These are phyloP conservation scores for Anoncus sp. DNA, from an alignment of 2,888 invertebrate genomes.

Conservation along the genomic window DNA sequence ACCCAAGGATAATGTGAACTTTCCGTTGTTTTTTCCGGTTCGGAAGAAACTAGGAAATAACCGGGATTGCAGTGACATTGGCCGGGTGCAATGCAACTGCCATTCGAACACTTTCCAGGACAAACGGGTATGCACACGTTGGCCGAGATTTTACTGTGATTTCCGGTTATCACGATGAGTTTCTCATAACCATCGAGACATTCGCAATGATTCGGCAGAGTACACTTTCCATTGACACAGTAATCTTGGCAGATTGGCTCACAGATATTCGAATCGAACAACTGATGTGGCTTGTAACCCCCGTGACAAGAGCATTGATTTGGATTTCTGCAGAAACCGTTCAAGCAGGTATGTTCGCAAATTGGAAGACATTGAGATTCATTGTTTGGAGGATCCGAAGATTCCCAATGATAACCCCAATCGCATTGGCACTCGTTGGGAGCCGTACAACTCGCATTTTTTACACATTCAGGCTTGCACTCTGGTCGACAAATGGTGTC, in stretches of 20 bases:
- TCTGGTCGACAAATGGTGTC: constrained; percentile 35
- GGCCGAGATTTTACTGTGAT: background rate
- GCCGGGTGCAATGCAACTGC: constrained; percentile 69
- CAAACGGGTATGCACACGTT: constrained; percentile 77
- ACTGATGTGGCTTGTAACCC: constrained; percentile 37
- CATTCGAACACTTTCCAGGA: constrained; percentile 76
- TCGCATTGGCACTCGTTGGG: constrained; percentile 52
- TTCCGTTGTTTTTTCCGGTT: background rate
- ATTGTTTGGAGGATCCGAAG: too few species aligned
- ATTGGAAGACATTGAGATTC: constrained; percentile 50
- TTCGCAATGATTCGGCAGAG: constrained; percentile 80
- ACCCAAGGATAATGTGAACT: background rate
- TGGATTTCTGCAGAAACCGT: constrained; percentile 47
- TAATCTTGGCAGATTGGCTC: constrained; percentile 71
- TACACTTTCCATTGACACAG: constrained; percentile 82
- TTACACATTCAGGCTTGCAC: constrained; percentile 42
- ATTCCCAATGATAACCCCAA: constrained; percentile 26
- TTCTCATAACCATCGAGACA: constrained; percentile 75
- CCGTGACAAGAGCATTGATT: constrained; percentile 54
- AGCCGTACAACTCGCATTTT: constrained; percentile 47
- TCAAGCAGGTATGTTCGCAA: constrained; percentile 48
- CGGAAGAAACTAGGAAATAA: constrained; percentile 62
- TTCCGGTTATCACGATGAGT: background rate
- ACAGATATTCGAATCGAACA: constrained; percentile 11
- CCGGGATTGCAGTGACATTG: constrained; percentile 71